Percentiles rank a stretch among this genome's conserved stretches.
Evolutionary conservation across 2,888 invertebrate species (phyloP).

Genomic region (Zygothrica quintamaculata): DNA sequence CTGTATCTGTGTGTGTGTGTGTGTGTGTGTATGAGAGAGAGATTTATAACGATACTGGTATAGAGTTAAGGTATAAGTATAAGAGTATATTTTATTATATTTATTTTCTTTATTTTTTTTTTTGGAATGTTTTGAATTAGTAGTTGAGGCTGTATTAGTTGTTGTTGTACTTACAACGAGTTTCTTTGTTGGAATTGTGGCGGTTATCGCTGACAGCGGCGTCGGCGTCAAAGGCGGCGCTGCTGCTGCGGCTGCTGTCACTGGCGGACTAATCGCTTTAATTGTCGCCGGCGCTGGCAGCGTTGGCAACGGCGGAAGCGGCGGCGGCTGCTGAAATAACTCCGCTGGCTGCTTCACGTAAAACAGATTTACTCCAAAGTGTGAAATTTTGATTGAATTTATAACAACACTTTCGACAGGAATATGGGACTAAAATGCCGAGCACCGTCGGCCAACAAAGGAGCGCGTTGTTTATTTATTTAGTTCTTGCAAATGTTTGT

Average conservation of each 20-base stretch:
- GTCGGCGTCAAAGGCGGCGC: constrained; percentile 80
- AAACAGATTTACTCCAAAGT: constrained; percentile 85
- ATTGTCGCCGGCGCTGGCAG: constrained; percentile 84
- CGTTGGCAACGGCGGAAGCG: constrained; percentile 74
- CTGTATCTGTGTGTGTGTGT: too few species aligned
- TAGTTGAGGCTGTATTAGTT: background rate
- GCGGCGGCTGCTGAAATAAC: constrained; percentile 83
- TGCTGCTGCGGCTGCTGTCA: constrained; percentile 73
- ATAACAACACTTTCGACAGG: constrained; percentile 80
- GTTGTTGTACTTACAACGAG: constrained; percentile 83
- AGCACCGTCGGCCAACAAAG: constrained; percentile 54
- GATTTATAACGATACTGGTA: too few species aligned
- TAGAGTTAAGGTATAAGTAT: too few species aligned
- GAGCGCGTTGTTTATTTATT: constrained; percentile 24
- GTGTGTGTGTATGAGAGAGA: too few species aligned
- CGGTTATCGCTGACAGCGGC: constrained; percentile 78
- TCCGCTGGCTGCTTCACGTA: constrained; percentile 85
- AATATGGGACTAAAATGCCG: constrained; percentile 56
- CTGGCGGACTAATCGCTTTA: constrained; percentile 84
- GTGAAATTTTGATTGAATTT: constrained; percentile 85
- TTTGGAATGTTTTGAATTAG: too few species aligned
- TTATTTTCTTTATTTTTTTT: too few species aligned
- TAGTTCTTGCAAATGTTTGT: too few species aligned
- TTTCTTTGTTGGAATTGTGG: constrained; percentile 84
- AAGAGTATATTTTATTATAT: too few species aligned